These are phyloP conservation scores for Solenopsis invicta DNA, from an alignment of 1,140 invertebrate genomes.

Conservation along the genomic window DNA sequence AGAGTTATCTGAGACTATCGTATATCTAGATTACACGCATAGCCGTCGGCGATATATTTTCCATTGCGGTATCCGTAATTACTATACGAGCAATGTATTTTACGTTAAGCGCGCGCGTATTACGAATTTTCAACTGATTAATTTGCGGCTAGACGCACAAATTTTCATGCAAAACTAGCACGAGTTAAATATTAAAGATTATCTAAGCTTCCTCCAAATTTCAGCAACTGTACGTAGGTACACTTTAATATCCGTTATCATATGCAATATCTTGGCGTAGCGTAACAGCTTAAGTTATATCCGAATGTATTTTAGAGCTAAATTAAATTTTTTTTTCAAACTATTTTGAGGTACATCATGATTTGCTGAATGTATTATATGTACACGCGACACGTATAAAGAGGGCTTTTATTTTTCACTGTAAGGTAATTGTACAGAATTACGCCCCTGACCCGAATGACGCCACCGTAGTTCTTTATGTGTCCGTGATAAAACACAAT, in stretches of 20 bases:
- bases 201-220: not conserved
- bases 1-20: conserved; percentile 54
- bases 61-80: conserved; percentile 51
- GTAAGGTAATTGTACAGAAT: too few species aligned
- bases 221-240: not conserved
- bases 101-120: conserved; percentile 36
- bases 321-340: not conserved
- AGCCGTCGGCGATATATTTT: conserved; percentile 52
- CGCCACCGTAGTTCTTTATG: too few species aligned
- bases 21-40: conserved; percentile 50
- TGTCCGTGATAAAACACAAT: too few species aligned
- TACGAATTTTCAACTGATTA: conserved; percentile 43
- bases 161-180: not conserved
- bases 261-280: not conserved
- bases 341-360: not conserved
- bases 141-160: conserved; percentile 11
- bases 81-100: conserved; percentile 42
- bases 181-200: not conserved
- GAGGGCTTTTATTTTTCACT: not conserved
- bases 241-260: too few species aligned
- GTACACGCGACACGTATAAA: not conserved
- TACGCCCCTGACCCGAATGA: too few species aligned
- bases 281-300: not conserved
- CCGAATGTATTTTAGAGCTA: not conserved
- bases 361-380: not conserved